These are phyloP conservation scores for Corynorhinus townsendii DNA, from an alignment of 2,113 vertebrate genomes.

Conservation along the genomic window DNA sequence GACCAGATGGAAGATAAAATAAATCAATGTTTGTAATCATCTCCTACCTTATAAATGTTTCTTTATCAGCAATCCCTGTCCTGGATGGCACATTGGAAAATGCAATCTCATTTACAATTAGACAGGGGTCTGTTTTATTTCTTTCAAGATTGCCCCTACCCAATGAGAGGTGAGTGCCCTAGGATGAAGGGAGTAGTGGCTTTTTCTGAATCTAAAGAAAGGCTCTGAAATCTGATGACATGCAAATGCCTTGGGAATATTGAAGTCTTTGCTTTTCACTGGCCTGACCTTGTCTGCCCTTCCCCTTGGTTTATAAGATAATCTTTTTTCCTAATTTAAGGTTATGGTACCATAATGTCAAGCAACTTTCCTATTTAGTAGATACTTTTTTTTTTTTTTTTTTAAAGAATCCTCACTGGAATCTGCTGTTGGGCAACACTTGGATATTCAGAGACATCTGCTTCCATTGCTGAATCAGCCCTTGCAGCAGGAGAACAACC, in stretches of 20 bases:
- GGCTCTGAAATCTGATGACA: constrained; percentile 83
- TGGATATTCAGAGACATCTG: background rate
- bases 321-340: background rate
- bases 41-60: constrained; percentile 84
- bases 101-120: constrained; percentile 70
- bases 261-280: background rate
- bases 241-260: constrained; percentile 55
- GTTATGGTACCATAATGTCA: background rate
- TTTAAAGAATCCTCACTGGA: background rate
- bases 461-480: background rate
- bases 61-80: constrained; percentile 75
- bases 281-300: background rate
- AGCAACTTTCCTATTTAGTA: background rate
- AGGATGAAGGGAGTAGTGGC: constrained; percentile 58
- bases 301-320: background rate
- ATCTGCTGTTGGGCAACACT: background rate
- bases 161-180: constrained; percentile 77
- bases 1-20: constrained; percentile 23
- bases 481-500: background rate
- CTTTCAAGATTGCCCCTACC: constrained; percentile 75
- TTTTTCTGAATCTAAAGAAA: constrained; percentile 63
- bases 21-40: constrained; percentile 49
- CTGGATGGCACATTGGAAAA: constrained; percentile 76
- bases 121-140: constrained; percentile 76
- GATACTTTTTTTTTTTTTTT: background rate